These are phyloP conservation scores for Macrostomum cliftonense DNA, from an alignment of 2,888 invertebrate genomes.

Conservation along the genomic window DNA sequence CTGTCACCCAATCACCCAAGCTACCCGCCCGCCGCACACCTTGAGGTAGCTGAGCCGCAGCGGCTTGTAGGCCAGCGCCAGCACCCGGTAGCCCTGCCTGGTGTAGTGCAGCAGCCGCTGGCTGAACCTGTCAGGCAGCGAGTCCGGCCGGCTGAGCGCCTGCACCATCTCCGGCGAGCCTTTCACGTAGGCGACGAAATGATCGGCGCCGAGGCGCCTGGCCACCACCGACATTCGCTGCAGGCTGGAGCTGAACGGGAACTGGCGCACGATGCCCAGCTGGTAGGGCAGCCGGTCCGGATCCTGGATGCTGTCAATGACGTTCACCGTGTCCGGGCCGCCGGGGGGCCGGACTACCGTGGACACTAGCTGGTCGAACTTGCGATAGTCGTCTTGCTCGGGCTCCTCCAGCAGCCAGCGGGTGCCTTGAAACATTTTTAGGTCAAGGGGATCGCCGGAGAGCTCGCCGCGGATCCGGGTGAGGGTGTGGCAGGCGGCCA, in stretches of 20 bases:
- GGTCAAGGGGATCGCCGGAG: slow-evolving; percentile 40
- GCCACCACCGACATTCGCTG: slow-evolving; percentile 72
- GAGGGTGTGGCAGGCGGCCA: slow-evolving; percentile 41
- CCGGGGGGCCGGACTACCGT: neutral
- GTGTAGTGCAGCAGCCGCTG: slow-evolving; percentile 40
- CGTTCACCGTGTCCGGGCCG: too few species aligned
- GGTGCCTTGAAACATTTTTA: slow-evolving; percentile 40
- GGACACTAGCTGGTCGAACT: neutral
- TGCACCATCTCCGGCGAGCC: slow-evolving; percentile 77
- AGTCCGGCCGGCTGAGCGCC: slow-evolving; percentile 53
- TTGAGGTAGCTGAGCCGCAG: slow-evolving; percentile 36
- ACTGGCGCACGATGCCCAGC: slow-evolving; percentile 59
- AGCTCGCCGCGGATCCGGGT: slow-evolving; percentile 35
- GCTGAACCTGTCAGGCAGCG: slow-evolving; percentile 41
- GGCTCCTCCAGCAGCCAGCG: slow-evolving; percentile 24
- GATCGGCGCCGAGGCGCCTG: slow-evolving; percentile 51
- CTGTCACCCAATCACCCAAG: too few species aligned
- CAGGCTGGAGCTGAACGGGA: slow-evolving; percentile 62
- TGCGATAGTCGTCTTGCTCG: too few species aligned
- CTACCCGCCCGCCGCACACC: slow-evolving; percentile 21
- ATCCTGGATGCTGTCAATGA: too few species aligned
- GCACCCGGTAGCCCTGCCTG: slow-evolving; percentile 41
- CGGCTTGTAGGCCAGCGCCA: slow-evolving; percentile 40
- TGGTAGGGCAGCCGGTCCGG: slow-evolving; percentile 23
- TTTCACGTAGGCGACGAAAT: slow-evolving; percentile 59